Conservation (phyloP, 2,113 vertebrate species). For the Odocoileus hemionus region DNA sequence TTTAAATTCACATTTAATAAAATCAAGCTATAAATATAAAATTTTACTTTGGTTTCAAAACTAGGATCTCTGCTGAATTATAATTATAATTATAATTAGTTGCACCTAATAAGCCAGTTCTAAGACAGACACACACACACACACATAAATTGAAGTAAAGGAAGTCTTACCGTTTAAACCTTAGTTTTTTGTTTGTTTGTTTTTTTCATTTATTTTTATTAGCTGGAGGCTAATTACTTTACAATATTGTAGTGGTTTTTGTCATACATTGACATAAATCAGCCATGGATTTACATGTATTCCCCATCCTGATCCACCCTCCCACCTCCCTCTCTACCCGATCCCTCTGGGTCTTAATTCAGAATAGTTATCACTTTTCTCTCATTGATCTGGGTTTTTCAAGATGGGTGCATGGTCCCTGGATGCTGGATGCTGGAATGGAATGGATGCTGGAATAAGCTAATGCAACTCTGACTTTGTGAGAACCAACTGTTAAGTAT, state of each 20-base stretch:
- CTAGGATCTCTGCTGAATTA: background rate
- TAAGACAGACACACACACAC: background rate
- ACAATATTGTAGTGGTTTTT: no score
- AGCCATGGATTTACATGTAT: no score
- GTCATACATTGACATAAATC: no score
- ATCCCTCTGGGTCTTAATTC: background rate
- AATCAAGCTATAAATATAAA: background rate
- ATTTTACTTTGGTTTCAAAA: slow-evolving; percentile 31
- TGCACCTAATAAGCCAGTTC: background rate
- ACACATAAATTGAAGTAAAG: background rate
- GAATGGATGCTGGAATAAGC: background rate
- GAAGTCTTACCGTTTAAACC: background rate
- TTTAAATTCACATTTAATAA: slow-evolving; percentile 20
- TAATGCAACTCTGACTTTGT: background rate
- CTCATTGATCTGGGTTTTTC: background rate
- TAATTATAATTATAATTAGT: slow-evolving; percentile 1
- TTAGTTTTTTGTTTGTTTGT: background rate
- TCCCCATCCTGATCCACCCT: no score
- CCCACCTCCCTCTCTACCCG: no score
- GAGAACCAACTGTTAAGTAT: background rate
- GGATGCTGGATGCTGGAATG: background rate
- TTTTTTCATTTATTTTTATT: no score
- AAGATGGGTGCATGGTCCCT: background rate
- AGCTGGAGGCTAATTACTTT: no score
- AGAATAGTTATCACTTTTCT: background rate